These are phyloP conservation scores for Drosophila paramelanica DNA, from an alignment of 2,888 invertebrate species.

Conservation along the genomic window DNA sequence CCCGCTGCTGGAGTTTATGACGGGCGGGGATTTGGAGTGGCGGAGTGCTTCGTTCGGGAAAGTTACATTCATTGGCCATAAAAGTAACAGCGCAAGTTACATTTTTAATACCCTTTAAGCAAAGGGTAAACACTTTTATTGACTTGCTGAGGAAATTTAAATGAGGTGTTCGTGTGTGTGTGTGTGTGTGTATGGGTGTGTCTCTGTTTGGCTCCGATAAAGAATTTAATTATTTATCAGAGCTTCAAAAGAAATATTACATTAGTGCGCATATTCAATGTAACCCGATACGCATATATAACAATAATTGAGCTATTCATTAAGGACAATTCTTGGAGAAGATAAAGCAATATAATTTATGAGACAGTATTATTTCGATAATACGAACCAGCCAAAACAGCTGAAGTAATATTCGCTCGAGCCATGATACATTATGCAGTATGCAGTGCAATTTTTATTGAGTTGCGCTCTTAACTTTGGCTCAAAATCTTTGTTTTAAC, in stretches of 20 bases:
- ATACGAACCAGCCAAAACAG: no score
- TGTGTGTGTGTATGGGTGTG: not conserved
- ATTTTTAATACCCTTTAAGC: constrained; percentile 45
- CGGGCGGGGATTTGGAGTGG: not conserved
- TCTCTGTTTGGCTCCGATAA: constrained; percentile 12
- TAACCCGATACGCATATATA: not conserved
- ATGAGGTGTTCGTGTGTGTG: not conserved
- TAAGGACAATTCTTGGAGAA: no score
- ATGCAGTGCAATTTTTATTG: no score
- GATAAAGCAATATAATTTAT: no score
- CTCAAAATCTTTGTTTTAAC: no score
- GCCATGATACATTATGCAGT: no score
- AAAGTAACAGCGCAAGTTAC: constrained; percentile 60
- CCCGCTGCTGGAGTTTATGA: constrained; percentile 8
- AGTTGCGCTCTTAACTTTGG: no score
- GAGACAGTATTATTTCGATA: no score
- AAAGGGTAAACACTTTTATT: constrained; percentile 36
- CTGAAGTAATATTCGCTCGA: no score
- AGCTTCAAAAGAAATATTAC: not conserved
- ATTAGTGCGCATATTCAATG: not conserved
- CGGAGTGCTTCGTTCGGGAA: constrained; percentile 3
- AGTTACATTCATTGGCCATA: constrained; percentile 68
- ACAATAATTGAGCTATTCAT: not conserved
- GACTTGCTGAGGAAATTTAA: constrained; percentile 5
- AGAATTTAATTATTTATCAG: constrained; percentile 21